Conservation (phyloP, 2,113 vertebrate species). For the Hystrix brachyura region DNA sequence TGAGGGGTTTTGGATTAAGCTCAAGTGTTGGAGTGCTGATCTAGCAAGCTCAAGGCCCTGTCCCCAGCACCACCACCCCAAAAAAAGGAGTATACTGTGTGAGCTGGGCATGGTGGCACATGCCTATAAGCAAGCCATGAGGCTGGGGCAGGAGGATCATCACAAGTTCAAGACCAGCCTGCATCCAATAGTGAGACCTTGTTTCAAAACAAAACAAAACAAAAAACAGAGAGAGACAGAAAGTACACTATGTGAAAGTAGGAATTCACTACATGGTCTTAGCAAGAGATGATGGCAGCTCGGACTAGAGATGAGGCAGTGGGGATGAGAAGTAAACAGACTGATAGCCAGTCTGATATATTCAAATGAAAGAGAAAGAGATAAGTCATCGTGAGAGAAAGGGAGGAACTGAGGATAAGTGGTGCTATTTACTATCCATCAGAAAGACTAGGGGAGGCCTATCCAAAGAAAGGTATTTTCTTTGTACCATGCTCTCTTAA, state of each 20-base stretch:
- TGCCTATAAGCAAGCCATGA: neutral
- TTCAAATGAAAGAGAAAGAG: neutral
- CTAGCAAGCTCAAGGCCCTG: too few relatives aligned
- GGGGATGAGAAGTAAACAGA: conserved; percentile 33
- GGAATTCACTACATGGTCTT: neutral
- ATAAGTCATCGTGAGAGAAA: neutral
- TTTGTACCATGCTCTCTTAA: neutral
- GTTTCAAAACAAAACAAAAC: too few relatives aligned
- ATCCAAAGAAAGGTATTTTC: conserved; percentile 54
- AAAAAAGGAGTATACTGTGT: neutral
- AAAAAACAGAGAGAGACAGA: too few relatives aligned
- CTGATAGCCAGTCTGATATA: neutral
- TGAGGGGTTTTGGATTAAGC: too few relatives aligned
- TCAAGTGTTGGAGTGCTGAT: too few relatives aligned
- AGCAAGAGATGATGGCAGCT: conserved; percentile 41
- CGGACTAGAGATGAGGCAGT: neutral
- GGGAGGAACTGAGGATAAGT: neutral
- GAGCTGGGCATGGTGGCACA: neutral
- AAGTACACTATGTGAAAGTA: neutral
- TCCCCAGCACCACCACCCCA: too few relatives aligned
- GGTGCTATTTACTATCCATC: conserved; percentile 13
- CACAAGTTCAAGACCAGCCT: neutral
- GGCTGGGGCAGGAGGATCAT: neutral
- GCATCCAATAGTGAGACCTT: neutral
- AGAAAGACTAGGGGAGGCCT: neutral